phyloP scores from a whole-genome alignment of 2,888 invertebrate genomes.

The Machimus rusticus region DNA sequence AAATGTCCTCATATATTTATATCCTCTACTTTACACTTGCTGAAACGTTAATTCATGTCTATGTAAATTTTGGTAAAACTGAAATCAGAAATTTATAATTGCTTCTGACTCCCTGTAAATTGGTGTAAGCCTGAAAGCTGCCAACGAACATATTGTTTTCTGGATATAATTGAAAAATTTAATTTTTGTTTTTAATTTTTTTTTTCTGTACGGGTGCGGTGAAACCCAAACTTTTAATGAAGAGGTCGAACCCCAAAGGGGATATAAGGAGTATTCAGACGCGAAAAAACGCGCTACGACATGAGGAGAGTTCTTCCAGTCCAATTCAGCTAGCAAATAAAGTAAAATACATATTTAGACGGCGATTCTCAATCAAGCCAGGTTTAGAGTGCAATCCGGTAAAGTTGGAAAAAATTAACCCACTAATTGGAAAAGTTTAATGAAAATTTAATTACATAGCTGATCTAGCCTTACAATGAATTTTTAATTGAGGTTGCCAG shows the following conservation, averaged over 20 bases:
- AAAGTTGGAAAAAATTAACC: background rate
- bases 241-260: background rate
- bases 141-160: background rate
- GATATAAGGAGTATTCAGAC: background rate
- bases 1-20: background rate
- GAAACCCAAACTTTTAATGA: background rate
- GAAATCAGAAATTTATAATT: background rate
- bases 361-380: background rate
- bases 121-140: background rate
- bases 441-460: background rate
- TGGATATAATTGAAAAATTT: background rate
- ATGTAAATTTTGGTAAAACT: background rate
- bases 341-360: background rate
- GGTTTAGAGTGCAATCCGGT: background rate
- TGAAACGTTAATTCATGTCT: background rate
- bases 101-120: background rate
- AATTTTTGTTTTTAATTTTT: background rate
- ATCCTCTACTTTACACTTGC: background rate
- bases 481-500: background rate
- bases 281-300: background rate
- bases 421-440: background rate
- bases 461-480: background rate
- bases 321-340: background rate
- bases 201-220: background rate
- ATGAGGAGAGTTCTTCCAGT: background rate